Conservation (phyloP, 2,113 vertebrate species). For the Astatotilapia flaviijosephi region DNA sequence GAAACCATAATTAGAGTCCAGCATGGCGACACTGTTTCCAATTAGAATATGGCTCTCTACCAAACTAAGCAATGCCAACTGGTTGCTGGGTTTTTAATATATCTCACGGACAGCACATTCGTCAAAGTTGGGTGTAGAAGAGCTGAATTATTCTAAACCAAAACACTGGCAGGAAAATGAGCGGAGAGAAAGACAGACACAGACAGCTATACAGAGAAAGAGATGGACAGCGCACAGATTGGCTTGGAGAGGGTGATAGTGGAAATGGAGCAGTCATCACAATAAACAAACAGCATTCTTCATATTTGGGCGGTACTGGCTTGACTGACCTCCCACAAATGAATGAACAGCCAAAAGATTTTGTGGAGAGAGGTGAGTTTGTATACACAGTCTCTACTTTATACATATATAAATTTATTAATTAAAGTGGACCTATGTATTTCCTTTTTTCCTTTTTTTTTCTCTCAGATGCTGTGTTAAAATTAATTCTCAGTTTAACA, state of each 20-base stretch:
- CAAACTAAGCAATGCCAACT: slow-evolving; percentile 18
- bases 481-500: not conserved
- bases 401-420: not conserved
- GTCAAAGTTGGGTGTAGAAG: not conserved
- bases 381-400: not conserved
- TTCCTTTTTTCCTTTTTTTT: not conserved
- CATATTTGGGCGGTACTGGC: not conserved
- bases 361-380: not conserved
- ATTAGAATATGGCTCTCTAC: slow-evolving; percentile 28
- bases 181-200: not conserved
- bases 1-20: slow-evolving; percentile 45
- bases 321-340: slow-evolving; percentile 1
- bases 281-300: slow-evolving; percentile 3
- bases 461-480: not conserved
- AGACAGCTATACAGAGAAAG: not conserved
- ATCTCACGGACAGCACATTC: not conserved
- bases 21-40: slow-evolving; percentile 18
- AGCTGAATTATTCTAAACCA: not conserved
- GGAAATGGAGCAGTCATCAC: not conserved
- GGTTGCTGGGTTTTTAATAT: slow-evolving; percentile 4
- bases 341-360: not conserved
- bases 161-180: not conserved
- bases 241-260: not conserved
- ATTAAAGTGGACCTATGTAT: not conserved
- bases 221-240: not conserved